A percentile compares a stretch with the other conserved stretches of the same genome.
These are phyloP conservation scores for Dolichallabes microphthalmus DNA, from an alignment of 2,113 vertebrate species.

Conservation along the genomic window DNA sequence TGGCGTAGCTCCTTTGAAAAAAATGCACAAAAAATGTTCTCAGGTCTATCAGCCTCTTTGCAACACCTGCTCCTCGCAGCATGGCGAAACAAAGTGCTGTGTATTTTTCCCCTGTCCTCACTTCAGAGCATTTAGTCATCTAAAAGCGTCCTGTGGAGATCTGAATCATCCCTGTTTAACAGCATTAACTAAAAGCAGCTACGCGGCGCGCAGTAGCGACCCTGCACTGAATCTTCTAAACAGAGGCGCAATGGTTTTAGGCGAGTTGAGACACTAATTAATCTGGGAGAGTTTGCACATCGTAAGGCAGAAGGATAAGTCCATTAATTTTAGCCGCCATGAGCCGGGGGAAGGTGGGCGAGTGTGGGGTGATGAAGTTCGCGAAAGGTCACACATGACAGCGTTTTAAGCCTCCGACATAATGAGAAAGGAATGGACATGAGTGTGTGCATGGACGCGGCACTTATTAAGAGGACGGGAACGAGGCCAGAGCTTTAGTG, in stretches of 20 bases:
- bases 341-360: neutral
- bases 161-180: neutral
- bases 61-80: neutral
- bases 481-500: slow-evolving; percentile 29
- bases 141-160: neutral
- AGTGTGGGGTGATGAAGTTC: slow-evolving; percentile 18
- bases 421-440: slow-evolving; percentile 52
- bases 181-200: neutral
- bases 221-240: neutral
- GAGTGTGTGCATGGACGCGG: slow-evolving; percentile 41
- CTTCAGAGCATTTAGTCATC: neutral
- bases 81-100: neutral
- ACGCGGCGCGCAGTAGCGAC: neutral
- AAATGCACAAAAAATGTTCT: too few species aligned
- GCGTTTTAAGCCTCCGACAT: slow-evolving; percentile 54
- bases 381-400: slow-evolving; percentile 61
- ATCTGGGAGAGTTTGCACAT: slow-evolving; percentile 46
- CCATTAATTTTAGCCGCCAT: slow-evolving; percentile 44
- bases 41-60: too few species aligned
- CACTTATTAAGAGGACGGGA: slow-evolving; percentile 45
- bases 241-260: slow-evolving; percentile 39
- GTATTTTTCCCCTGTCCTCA: neutral
- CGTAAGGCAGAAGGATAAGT: slow-evolving; percentile 48
- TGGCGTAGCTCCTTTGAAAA: too few species aligned
- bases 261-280: slow-evolving; percentile 51